phyloP scores from a whole-genome alignment of 2,797 vertebrate species.

The Danio tinwini region DNA sequence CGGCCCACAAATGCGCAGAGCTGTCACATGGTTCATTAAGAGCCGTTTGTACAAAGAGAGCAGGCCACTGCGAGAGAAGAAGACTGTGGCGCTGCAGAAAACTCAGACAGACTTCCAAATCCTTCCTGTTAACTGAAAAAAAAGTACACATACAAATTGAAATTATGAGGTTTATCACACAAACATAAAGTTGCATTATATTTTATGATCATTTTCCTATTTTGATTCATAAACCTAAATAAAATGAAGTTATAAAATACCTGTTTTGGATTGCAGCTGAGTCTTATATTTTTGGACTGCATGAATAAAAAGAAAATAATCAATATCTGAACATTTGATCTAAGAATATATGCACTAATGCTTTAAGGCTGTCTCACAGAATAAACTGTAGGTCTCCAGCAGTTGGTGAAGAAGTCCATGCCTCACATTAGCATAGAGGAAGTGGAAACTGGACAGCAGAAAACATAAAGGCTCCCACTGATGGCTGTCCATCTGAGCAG shows the following conservation, averaged over 20 bases:
- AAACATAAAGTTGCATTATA: neutral
- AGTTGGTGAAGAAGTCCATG: conserved; percentile 79
- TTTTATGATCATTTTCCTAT: neutral
- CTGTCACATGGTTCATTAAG: conserved; percentile 76
- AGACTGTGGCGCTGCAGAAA: conserved; percentile 79
- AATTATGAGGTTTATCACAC: too few relatives aligned
- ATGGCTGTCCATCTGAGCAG: conserved; percentile 74
- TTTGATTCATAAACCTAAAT: neutral
- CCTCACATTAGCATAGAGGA: conserved; percentile 80
- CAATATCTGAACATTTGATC: neutral
- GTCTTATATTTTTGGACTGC: neutral
- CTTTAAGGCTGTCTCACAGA: conserved; percentile 69
- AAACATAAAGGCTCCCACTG: conserved; percentile 69
- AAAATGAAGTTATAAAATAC: neutral
- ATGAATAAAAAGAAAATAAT: neutral
- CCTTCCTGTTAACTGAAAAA: conserved; percentile 7
- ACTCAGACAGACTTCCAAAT: conserved; percentile 66
- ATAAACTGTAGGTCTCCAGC: conserved; percentile 75
- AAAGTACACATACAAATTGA: too few relatives aligned
- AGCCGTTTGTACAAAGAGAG: conserved; percentile 84
- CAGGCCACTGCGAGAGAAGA: conserved; percentile 79
- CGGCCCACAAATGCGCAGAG: conserved; percentile 76
- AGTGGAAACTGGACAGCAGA: conserved; percentile 82
- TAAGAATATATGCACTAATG: neutral
- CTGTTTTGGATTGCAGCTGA: neutral